Conservation (phyloP, 2,888 invertebrate genomes). For the Polydrusus cervinus region DNA sequence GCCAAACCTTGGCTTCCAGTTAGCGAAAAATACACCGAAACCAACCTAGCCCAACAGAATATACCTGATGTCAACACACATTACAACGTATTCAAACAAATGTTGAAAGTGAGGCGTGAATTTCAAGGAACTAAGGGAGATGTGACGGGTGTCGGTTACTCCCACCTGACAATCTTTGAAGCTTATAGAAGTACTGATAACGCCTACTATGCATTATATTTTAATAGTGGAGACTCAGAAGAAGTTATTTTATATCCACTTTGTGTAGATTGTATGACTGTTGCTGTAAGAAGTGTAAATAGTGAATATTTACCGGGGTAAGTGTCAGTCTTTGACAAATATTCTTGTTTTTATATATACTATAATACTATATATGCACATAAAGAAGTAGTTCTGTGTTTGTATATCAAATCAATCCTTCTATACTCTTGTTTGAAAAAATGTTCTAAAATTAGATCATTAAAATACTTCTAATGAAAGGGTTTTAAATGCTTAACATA, state of each 20-base stretch:
- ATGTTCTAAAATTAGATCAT: no score
- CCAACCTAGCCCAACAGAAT: conserved; percentile 76
- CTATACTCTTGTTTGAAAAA: no score
- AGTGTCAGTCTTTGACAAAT: not conserved
- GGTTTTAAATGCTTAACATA: no score
- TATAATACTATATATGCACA: no score
- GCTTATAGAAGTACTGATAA: not conserved
- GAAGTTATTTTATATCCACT: not conserved
- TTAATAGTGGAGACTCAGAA: conserved; percentile 6
- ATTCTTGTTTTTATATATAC: no score
- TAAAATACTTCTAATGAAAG: no score
- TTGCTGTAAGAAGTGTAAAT: conserved; percentile 4
- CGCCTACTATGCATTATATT: not conserved
- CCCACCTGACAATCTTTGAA: not conserved
- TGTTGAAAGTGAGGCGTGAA: conserved; percentile 61
- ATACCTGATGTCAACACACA: conserved; percentile 39
- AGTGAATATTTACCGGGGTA: conserved; percentile 14
- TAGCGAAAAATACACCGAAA: conserved; percentile 74
- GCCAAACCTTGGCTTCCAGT: conserved; percentile 81
- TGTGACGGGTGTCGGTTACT: not conserved
- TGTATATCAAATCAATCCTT: no score
- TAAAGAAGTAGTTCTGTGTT: no score
- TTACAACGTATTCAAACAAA: conserved; percentile 49
- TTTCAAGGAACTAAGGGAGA: not conserved
- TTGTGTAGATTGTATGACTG: conserved; percentile 1